These are phyloP conservation scores for Platysteira castanea DNA, from an alignment of 2,113 vertebrate species.

Conservation along the genomic window DNA sequence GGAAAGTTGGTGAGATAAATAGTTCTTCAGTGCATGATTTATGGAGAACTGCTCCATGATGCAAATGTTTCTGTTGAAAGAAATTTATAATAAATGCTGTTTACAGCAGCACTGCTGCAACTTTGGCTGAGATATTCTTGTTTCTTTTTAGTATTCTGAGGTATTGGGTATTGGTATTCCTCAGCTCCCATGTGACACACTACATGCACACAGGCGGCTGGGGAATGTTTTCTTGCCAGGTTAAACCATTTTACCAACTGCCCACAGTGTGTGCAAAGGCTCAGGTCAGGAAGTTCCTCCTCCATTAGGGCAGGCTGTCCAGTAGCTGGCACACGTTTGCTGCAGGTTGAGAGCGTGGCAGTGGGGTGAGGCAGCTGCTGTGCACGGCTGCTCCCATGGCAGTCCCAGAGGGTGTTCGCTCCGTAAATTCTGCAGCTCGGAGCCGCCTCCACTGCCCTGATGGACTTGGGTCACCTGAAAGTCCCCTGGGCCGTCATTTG, in stretches of 20 bases:
- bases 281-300: neutral
- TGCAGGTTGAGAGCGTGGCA: rapidly evolving
- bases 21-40: neutral
- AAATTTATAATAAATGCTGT: neutral
- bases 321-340: rapidly evolving
- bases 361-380: neutral
- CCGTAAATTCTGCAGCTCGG: rapidly evolving
- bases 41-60: neutral
- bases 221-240: neutral
- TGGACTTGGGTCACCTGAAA: neutral
- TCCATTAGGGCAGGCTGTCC: neutral
- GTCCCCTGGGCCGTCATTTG: neutral
- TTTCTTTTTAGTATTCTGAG: neutral
- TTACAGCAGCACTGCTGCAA: neutral
- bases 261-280: neutral
- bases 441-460: neutral
- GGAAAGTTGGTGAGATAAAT: conserved; percentile 16
- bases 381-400: rapidly evolving
- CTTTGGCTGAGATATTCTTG: neutral
- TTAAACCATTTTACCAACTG: neutral
- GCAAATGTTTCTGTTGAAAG: neutral
- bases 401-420: neutral
- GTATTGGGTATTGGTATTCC: neutral
- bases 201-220: too few relatives aligned
- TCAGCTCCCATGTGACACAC: rapidly evolving